Conservation (phyloP, 2,113 vertebrate species). For the Paracanthobrama guichenoti region DNA sequence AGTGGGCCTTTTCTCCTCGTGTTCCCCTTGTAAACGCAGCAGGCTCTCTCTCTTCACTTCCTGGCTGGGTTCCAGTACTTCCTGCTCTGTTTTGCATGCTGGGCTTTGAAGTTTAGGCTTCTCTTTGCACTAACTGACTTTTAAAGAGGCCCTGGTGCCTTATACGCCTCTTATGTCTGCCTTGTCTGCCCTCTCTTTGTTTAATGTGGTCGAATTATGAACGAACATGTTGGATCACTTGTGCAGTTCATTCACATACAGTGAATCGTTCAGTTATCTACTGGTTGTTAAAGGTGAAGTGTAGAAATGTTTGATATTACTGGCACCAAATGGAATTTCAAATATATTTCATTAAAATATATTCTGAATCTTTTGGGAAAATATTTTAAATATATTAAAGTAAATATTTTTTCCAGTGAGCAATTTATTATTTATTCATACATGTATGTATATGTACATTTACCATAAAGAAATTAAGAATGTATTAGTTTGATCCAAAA, state of each 20-base stretch:
- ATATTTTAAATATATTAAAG: neutral
- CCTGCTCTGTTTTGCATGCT: constrained; percentile 56
- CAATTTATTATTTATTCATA: neutral
- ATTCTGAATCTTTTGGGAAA: too few relatives aligned
- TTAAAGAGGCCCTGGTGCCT: constrained; percentile 33
- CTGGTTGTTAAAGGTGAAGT: neutral
- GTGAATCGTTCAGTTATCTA: neutral
- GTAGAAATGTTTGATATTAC: neutral
- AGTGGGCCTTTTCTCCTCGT: constrained; percentile 15
- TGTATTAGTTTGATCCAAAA: neutral
- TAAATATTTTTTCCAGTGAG: neutral
- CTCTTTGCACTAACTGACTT: constrained; percentile 44
- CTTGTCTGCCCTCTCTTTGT: neutral
- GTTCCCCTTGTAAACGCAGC: constrained; percentile 18
- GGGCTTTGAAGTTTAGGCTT: constrained; percentile 52
- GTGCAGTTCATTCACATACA: neutral
- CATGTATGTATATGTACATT: neutral
- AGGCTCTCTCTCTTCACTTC: constrained; percentile 11
- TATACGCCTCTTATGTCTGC: neutral
- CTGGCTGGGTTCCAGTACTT: constrained; percentile 49
- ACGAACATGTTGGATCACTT: neutral
- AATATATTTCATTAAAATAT: neutral
- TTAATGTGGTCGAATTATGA: neutral
- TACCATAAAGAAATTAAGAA: neutral
- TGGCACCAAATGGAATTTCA: neutral